Conservation (phyloP, 2,888 invertebrate genomes). For the Psylliodes chrysocephalus region DNA sequence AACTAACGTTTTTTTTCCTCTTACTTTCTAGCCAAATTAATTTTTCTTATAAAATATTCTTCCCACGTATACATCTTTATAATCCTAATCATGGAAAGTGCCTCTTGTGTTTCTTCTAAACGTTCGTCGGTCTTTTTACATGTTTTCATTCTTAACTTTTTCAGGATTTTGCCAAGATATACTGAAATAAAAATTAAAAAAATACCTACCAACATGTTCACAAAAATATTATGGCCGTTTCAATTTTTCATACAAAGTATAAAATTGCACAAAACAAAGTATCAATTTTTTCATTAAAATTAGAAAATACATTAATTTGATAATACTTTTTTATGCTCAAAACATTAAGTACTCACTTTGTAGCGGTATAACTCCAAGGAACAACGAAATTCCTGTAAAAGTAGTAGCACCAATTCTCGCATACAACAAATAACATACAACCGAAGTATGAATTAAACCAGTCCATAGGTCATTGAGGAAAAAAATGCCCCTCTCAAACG, state of each 20-base stretch:
- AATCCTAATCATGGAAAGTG: constrained; percentile 51
- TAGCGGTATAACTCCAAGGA: constrained; percentile 61
- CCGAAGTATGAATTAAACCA: constrained; percentile 45
- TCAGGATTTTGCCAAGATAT: constrained; percentile 33
- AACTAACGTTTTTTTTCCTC: no score
- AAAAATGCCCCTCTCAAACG: constrained; percentile 87
- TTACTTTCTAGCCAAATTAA: constrained; percentile 63
- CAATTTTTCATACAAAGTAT: no score
- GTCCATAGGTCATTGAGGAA: constrained; percentile 94
- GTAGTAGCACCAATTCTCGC: constrained; percentile 65
- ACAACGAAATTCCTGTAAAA: constrained; percentile 65
- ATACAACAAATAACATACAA: constrained; percentile 84
- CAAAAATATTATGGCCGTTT: no score
- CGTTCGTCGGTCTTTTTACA: constrained; percentile 57
- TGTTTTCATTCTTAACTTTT: constrained; percentile 39
- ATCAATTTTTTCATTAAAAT: neutral
- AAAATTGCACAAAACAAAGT: no score
- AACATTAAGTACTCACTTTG: constrained; percentile 68
- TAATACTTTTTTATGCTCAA: constrained; percentile 71
- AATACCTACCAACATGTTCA: no score
- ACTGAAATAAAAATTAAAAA: constrained; percentile 53
- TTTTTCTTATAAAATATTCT: constrained; percentile 61
- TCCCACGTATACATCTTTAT: constrained; percentile 57
- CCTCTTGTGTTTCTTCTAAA: constrained; percentile 51
- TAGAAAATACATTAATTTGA: no score